Evolutionary conservation across 2,797 vertebrate species (phyloP).

Genomic region (Erethizon dorsatum): DNA sequence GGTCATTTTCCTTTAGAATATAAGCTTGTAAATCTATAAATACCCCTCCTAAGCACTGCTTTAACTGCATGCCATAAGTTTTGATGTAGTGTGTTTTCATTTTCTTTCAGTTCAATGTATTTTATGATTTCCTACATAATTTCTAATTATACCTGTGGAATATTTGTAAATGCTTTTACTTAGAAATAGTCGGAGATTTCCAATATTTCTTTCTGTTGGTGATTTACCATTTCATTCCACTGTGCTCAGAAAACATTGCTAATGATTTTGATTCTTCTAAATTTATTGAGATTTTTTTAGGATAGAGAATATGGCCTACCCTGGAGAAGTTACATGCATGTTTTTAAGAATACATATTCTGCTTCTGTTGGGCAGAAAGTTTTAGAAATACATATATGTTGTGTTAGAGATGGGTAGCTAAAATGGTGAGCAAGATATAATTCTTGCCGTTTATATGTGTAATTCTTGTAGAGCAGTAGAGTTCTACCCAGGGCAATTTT

Average conservation of each 20-base stretch:
- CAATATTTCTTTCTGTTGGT: neutral
- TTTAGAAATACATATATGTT: neutral
- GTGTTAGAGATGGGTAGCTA: neutral
- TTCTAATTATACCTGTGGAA: neutral
- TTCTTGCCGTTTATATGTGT: neutral
- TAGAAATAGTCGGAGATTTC: neutral
- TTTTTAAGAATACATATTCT: neutral
- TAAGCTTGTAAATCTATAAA: neutral
- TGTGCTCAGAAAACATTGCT: neutral
- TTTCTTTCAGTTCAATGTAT: conserved; percentile 32
- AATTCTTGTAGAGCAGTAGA: neutral
- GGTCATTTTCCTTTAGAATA: conserved; percentile 8
- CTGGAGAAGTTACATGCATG: neutral
- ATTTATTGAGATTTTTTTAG: neutral
- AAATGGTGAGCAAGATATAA: conserved; percentile 1
- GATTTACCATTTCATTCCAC: neutral
- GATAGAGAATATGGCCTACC: neutral
- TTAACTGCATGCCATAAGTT: neutral
- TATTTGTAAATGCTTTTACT: conserved; percentile 41
- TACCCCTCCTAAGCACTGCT: neutral
- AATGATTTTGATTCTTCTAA: neutral
- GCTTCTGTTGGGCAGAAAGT: neutral
- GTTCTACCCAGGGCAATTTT: neutral
- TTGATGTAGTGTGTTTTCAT: neutral
- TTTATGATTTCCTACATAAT: neutral